These are phyloP conservation scores for Odobenus rosmarus DNA, from an alignment of 2,113 vertebrate species.

Conservation along the genomic window DNA sequence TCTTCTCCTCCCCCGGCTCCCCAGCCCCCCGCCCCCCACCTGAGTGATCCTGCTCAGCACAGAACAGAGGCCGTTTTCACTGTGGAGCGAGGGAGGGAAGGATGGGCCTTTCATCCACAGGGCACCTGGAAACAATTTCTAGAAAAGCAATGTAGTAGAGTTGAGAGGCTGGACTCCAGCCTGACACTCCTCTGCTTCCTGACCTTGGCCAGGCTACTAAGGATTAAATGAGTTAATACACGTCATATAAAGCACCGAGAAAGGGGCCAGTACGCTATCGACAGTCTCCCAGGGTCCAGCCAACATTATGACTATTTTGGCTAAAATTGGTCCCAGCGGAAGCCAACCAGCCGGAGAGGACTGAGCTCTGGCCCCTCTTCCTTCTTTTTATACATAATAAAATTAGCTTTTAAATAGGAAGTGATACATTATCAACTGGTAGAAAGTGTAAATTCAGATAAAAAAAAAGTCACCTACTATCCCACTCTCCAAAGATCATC, in stretches of 20 bases:
- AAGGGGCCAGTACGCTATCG: not conserved
- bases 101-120: not conserved
- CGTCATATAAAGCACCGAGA: not conserved
- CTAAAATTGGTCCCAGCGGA: not conserved
- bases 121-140: not conserved
- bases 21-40: too few relatives aligned
- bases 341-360: not conserved
- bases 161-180: not conserved
- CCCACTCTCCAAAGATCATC: not conserved
- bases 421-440: not conserved
- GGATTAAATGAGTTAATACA: not conserved
- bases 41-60: not conserved
- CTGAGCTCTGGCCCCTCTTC: not conserved
- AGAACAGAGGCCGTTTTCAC: not conserved
- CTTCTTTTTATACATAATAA: not conserved
- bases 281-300: not conserved
- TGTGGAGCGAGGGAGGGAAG: not conserved
- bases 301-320: not conserved
- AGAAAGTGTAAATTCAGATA: not conserved
- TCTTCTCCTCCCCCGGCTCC: not conserved
- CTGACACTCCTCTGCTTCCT: not conserved
- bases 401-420: constrained; percentile 12
- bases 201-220: not conserved
- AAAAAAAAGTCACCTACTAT: not conserved
- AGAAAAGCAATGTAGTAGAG: not conserved